Evolutionary conservation across 2,888 invertebrate genomes (phyloP).

Genomic region (Aleiodes alternator): DNA sequence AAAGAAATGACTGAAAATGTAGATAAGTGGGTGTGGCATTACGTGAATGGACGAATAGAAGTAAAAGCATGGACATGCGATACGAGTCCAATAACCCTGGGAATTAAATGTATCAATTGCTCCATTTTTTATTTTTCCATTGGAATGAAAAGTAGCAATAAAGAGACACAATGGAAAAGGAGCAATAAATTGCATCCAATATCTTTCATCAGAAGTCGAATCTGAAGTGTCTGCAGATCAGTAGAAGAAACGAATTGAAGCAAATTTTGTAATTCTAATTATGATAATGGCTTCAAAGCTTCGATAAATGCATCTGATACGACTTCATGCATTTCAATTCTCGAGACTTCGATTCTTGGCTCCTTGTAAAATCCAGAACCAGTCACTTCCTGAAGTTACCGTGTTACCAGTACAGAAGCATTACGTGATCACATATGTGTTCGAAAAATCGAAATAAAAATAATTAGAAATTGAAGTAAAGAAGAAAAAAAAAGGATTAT

Average conservation of each 20-base stretch:
- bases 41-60: constrained; percentile 13
- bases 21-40: constrained; percentile 21
- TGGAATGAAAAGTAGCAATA: constrained; percentile 28
- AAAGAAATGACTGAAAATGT: constrained; percentile 11
- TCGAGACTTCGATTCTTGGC: no score
- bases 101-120: constrained; percentile 14
- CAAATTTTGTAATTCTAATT: not conserved
- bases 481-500: constrained; percentile 10
- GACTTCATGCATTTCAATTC: not conserved
- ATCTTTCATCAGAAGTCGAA: no score
- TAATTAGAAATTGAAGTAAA: constrained; percentile 33
- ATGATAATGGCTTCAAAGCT: not conserved
- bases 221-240: not conserved
- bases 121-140: constrained; percentile 44
- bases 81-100: constrained; percentile 38
- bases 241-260: not conserved
- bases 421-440: constrained; percentile 48
- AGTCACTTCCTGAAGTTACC: constrained; percentile 65
- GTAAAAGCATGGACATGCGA: constrained; percentile 22
- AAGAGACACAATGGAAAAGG: constrained; percentile 23
- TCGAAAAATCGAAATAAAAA: constrained; percentile 51
- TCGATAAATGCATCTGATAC: constrained; percentile 13
- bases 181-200: no score
- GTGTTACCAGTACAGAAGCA: constrained; percentile 36
- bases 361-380: constrained; percentile 14